phyloP scores from a whole-genome alignment of 2,888 invertebrate genomes.

The Mycalesis mineus region DNA sequence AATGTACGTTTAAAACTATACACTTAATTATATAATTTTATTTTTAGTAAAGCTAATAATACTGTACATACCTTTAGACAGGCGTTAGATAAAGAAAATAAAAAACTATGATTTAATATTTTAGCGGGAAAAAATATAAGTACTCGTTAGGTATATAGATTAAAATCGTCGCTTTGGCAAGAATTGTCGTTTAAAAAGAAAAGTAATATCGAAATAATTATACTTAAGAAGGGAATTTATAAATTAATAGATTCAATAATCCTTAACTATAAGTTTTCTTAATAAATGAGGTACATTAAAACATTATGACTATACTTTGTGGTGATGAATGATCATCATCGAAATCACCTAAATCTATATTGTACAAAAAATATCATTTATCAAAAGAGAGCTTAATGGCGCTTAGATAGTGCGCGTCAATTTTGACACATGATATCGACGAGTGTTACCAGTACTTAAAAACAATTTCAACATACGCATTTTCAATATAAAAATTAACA shows the following conservation, averaged over 20 bases:
- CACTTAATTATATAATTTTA: constrained; percentile 41
- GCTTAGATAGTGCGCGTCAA: constrained; percentile 17
- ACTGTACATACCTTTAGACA: constrained; percentile 58
- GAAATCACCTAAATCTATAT: constrained; percentile 43
- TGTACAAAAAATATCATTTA: constrained; percentile 40
- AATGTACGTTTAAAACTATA: constrained; percentile 21
- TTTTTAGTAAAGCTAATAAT: constrained; percentile 75
- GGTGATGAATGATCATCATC: constrained; percentile 42
- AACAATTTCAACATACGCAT: constrained; percentile 68
- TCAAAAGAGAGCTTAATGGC: constrained; percentile 30
- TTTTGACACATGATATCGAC: constrained; percentile 32
- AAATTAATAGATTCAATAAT: constrained; percentile 32
- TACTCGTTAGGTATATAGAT: constrained; percentile 3
- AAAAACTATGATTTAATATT: constrained; percentile 5
- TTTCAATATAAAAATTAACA: constrained; percentile 64
- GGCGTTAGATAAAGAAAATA: constrained; percentile 11
- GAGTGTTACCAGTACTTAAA: constrained; percentile 38
- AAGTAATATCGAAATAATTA: not conserved
- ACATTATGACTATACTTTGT: constrained; percentile 68
- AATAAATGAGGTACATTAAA: constrained; percentile 76
- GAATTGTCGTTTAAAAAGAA: constrained; percentile 9
- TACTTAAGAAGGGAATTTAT: constrained; percentile 37
- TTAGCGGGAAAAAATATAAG: constrained; percentile 11
- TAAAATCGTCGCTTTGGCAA: constrained; percentile 15
- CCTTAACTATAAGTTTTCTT: constrained; percentile 59